These are phyloP conservation scores for Vanessa tameamea DNA, from an alignment of 1,140 invertebrate species.

Conservation along the genomic window DNA sequence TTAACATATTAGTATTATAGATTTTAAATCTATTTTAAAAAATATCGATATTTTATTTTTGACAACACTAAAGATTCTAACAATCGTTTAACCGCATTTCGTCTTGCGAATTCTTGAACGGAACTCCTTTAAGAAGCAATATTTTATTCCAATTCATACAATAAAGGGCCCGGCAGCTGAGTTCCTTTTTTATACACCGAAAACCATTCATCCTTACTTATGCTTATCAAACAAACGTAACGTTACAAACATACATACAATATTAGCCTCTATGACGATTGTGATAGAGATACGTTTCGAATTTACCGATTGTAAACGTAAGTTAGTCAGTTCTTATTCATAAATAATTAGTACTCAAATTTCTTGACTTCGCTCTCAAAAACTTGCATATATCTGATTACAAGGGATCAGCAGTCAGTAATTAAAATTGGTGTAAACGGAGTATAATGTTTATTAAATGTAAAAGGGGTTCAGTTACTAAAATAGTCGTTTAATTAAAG, in stretches of 20 bases:
- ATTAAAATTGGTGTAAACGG: constrained; percentile 73
- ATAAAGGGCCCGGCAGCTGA: constrained; percentile 67
- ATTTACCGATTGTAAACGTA: neutral
- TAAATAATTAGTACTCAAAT: constrained; percentile 73
- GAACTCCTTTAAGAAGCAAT: constrained; percentile 64
- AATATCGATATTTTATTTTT: constrained; percentile 8
- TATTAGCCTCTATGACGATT: constrained; percentile 18
- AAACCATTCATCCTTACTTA: constrained; percentile 25
- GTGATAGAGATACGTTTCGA: constrained; percentile 16
- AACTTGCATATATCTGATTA: constrained; percentile 60
- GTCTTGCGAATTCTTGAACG: constrained; percentile 67
- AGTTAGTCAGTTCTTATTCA: constrained; percentile 35
- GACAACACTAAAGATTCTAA: constrained; percentile 50
- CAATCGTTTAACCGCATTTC: constrained; percentile 69
- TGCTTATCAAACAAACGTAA: neutral
- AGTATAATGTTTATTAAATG: constrained; percentile 18
- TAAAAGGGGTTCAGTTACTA: constrained; percentile 39
- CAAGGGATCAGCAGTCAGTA: constrained; percentile 51
- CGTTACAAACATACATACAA: constrained; percentile 3
- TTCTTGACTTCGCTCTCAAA: constrained; percentile 67
- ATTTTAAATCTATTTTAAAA: constrained; percentile 8
- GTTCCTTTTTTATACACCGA: constrained; percentile 50
- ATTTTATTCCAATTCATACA: constrained; percentile 70
- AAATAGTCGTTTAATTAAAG: constrained; percentile 49
- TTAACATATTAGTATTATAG: no score